Conservation (phyloP, 2,113 vertebrate genomes). For the Meriones unguiculatus region DNA sequence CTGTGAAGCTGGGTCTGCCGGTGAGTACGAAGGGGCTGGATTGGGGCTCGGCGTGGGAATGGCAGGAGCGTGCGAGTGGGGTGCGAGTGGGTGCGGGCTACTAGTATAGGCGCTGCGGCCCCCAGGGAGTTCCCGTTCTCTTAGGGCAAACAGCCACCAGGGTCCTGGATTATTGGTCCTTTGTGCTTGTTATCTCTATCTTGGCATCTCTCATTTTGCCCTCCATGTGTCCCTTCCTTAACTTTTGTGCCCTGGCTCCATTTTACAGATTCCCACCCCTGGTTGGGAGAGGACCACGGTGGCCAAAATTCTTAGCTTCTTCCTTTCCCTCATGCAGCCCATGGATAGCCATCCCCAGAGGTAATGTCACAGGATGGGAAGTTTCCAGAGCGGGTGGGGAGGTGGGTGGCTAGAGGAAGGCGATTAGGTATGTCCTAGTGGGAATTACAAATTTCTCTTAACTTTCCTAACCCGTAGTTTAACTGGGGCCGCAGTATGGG, state of each 20-base stretch:
- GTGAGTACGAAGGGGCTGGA: conserved; percentile 84
- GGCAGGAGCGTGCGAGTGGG: conserved; percentile 43
- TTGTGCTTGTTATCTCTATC: conserved; percentile 62
- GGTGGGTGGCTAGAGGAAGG: conserved; percentile 72
- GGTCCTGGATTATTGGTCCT: conserved; percentile 61
- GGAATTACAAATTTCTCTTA: conserved; percentile 13
- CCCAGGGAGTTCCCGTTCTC: conserved; percentile 61
- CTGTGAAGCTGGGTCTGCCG: conserved; percentile 92
- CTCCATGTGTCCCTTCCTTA: conserved; percentile 77
- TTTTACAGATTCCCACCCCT: conserved; percentile 91
- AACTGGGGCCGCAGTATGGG: conserved; percentile 73
- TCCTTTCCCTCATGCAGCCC: conserved; percentile 83
- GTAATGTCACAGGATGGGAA: conserved; percentile 82
- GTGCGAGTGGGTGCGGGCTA: conserved; percentile 54
- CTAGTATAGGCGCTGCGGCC: conserved; percentile 80
- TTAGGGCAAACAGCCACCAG: conserved; percentile 21
- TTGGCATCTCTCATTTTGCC: conserved; percentile 55
- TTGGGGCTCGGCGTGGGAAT: background rate
- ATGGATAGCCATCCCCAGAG: conserved; percentile 84
- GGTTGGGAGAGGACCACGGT: conserved; percentile 89
- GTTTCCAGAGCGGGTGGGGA: conserved; percentile 71
- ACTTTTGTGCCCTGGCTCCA: conserved; percentile 89
- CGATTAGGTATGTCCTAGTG: background rate
- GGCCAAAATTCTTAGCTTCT: conserved; percentile 85
- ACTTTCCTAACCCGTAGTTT: conserved; percentile 15